These are phyloP conservation scores for Liasis olivaceus DNA, from an alignment of 2,797 vertebrate species.

Conservation along the genomic window DNA sequence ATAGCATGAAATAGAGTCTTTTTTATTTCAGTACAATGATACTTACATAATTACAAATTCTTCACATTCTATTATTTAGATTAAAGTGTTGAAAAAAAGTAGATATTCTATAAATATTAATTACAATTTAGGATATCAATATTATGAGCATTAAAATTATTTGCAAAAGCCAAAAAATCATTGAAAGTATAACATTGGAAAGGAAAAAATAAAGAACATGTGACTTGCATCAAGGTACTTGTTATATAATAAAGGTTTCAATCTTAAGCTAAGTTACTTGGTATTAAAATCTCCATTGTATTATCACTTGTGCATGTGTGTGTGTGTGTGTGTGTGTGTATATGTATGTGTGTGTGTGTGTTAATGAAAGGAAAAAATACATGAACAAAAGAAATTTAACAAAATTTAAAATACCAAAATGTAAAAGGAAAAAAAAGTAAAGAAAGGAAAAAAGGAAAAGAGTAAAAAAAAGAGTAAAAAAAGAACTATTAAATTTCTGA, in stretches of 20 bases:
- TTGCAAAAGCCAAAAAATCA: neutral
- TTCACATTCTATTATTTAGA: neutral
- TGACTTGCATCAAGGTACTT: neutral
- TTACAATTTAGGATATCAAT: neutral
- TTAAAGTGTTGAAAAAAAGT: neutral
- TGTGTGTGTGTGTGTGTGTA: neutral
- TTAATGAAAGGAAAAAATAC: neutral
- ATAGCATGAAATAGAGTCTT: conserved; percentile 62
- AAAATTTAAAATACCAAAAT: neutral
- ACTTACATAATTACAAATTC: neutral
- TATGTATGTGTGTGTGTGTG: neutral
- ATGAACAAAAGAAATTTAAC: neutral
- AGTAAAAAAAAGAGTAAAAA: neutral
- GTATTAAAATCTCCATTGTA: neutral
- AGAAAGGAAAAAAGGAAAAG: neutral
- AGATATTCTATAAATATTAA: neutral
- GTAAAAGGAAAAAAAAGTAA: neutral
- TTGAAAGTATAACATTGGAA: neutral
- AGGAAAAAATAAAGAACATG: neutral
- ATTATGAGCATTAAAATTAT: neutral
- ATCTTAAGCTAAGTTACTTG: neutral
- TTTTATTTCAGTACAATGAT: neutral
- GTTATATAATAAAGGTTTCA: neutral
- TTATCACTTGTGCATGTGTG: neutral
- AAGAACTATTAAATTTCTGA: neutral